Evolutionary conservation across 64 coral and sea anemone species (phyloP), one percentile per base, ranked within the genome.

Genomic region (Stylophora pistillata): DNA sequence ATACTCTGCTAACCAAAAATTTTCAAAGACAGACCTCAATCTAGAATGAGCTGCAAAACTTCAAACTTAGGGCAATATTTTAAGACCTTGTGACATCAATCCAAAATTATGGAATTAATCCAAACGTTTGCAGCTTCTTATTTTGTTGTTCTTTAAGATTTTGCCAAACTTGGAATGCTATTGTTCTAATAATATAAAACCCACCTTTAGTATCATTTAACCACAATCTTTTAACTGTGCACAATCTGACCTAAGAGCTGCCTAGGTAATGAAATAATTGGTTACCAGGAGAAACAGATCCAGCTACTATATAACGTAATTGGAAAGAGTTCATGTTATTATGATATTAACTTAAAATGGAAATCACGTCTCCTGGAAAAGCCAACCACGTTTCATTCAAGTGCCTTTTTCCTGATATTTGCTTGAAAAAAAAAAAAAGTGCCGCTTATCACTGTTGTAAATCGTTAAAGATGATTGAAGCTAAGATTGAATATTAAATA

Each of bases 111-210:
- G 64, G 20, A 32, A 41, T 82, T 41, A 37, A 64, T 60, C 79
- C 30, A 41, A 82, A 64, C 53, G 80, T 61, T 84, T 62, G 21
- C 58, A 69, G 69, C 64, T 10, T 34, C 69, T 54, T 59, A 79
- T 79, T 17, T 27, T 84, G 80, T 84, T 84, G 80, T 69, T 70
- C 69, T 68, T 54, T 37, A 68, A 84, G 80, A 84, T 84, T 84
- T 84, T 37, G 23, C 61, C 37, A 16, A 84, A 84, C 30, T 69
- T 69, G 80, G 60, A 65, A 84, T 84, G 58, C n/a, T 84, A 70
- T 68, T 34, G 69, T 65, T 83, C 41, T 79, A 21, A 30, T 79
- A 23, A 33, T 68, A 21, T 27, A 53, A 30, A 84, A 69, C 15
- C 33, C 23, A 84, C 65, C 31, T 41, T 69, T 69, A 52, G 23